These are phyloP conservation scores for Narcine bancroftii DNA, from an alignment of 2,113 vertebrate genomes.

Conservation along the genomic window DNA sequence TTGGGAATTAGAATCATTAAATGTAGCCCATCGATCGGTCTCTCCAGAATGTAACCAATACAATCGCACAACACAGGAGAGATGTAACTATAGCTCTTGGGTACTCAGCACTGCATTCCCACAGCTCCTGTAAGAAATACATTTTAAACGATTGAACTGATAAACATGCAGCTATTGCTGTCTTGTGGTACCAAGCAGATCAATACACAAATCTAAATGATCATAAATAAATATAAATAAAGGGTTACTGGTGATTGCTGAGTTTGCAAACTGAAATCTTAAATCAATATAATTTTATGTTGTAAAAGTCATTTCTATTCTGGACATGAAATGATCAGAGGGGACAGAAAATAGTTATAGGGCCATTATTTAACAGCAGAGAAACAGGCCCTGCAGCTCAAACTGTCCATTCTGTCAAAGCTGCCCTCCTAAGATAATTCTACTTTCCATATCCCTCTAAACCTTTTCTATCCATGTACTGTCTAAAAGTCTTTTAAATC, in stretches of 20 bases:
- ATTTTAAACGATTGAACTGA: not conserved
- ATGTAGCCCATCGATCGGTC: not conserved
- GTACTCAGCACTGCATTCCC: not conserved
- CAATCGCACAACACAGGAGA: not conserved
- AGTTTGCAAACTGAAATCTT: not conserved
- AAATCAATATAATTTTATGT: conserved; percentile 23
- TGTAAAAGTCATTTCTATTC: not conserved
- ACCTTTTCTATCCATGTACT: too few species aligned
- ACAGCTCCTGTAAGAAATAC: not conserved
- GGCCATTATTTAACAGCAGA: too few species aligned
- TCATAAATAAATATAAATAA: conserved; percentile 19
- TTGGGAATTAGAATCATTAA: not conserved
- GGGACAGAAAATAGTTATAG: not conserved
- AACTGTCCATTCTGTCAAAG: too few species aligned
- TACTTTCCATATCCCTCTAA: too few species aligned
- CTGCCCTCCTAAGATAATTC: too few species aligned
- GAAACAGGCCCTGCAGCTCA: too few species aligned
- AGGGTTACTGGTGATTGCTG: not conserved
- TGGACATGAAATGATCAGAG: not conserved
- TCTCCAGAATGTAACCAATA: not conserved
- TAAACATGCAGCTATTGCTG: not conserved
- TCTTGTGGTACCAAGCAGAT: not conserved
- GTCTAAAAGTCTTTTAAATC: too few species aligned
- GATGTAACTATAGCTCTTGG: conserved; percentile 1
- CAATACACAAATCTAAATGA: conserved; percentile 22